phyloP scores from a whole-genome alignment of 37 sponge, comb jelly and placozoan genomes.

The Geodia barretti region DNA sequence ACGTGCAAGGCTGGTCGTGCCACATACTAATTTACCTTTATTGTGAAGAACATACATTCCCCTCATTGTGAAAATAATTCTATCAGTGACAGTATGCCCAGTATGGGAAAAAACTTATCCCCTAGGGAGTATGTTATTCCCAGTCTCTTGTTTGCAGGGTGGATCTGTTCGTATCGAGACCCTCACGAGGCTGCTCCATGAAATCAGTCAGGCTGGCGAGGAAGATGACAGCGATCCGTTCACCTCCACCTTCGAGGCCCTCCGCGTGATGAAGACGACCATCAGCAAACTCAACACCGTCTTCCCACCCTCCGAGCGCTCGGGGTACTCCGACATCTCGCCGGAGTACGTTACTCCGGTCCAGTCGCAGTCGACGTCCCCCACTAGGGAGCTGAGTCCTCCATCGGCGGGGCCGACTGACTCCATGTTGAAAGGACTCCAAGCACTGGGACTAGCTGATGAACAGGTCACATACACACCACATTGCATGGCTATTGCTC shows the following conservation, averaged over 20 bases:
- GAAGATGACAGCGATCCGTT: slow-evolving; percentile 66
- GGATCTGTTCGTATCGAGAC: slow-evolving; percentile 14
- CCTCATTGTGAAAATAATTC: neutral
- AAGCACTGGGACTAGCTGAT: neutral
- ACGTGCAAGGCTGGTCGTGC: too few species aligned
- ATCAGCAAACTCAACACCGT: slow-evolving; percentile 46
- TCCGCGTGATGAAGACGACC: slow-evolving; percentile 59
- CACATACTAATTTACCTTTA: too few species aligned
- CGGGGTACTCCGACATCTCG: slow-evolving; percentile 39
- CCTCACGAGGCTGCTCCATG: slow-evolving; percentile 28
- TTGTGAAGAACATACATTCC: neutral
- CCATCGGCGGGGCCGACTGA: slow-evolving; percentile 7
- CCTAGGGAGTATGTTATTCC: too few species aligned
- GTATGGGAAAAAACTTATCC: too few species aligned
- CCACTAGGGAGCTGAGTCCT: slow-evolving; percentile 37
- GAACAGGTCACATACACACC: too few species aligned
- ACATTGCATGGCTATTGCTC: too few species aligned
- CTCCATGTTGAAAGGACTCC: neutral
- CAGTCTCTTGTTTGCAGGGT: too few species aligned
- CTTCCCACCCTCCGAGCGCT: neutral
- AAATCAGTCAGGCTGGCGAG: slow-evolving; percentile 36
- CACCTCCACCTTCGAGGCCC: slow-evolving; percentile 65
- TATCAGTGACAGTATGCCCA: too few species aligned
- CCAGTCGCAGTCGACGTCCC: slow-evolving; percentile 47
- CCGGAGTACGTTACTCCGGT: slow-evolving; percentile 59